A percentile compares a stretch with the other conserved stretches of the same genome.
phyloP scores from a whole-genome alignment of 2,113 vertebrate species.

The Cyanoderma ruficeps region DNA sequence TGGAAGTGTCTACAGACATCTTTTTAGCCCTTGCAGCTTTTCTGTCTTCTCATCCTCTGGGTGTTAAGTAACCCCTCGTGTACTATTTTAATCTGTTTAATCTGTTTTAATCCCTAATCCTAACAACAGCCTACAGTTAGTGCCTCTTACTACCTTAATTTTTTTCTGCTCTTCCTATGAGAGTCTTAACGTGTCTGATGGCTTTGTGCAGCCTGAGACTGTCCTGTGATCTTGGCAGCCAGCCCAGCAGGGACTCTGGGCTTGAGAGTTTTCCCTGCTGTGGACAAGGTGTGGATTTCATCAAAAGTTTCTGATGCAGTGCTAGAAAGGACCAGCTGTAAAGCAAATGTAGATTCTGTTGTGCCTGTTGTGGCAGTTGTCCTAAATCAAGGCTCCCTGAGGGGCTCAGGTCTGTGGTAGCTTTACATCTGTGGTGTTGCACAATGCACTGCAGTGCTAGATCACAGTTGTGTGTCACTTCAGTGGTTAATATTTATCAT shows the following conservation, averaged over 20 bases:
- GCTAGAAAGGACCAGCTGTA: background rate
- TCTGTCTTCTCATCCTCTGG: background rate
- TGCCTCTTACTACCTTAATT: background rate
- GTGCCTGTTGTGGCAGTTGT: background rate
- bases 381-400: background rate
- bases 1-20: background rate
- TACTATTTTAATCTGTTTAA: conserved; percentile 41
- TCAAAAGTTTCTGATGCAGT: background rate
- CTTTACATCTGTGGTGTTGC: background rate
- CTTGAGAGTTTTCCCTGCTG: background rate
- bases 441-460: accelerated
- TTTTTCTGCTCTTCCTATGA: background rate
- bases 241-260: background rate
- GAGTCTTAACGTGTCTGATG: background rate
- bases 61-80: background rate
- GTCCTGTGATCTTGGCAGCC: background rate
- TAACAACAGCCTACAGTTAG: background rate
- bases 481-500: background rate
- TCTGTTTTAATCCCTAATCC: conserved; percentile 35
- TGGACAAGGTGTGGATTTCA: background rate
- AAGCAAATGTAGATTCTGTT: background rate
- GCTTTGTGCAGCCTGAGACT: background rate
- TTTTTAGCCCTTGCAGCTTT: background rate
- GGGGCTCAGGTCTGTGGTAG: background rate
- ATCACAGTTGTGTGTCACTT: background rate